Base-by-base conservation (phyloP, 2,888 invertebrate species). In the Odontocolon sp. region DNA sequence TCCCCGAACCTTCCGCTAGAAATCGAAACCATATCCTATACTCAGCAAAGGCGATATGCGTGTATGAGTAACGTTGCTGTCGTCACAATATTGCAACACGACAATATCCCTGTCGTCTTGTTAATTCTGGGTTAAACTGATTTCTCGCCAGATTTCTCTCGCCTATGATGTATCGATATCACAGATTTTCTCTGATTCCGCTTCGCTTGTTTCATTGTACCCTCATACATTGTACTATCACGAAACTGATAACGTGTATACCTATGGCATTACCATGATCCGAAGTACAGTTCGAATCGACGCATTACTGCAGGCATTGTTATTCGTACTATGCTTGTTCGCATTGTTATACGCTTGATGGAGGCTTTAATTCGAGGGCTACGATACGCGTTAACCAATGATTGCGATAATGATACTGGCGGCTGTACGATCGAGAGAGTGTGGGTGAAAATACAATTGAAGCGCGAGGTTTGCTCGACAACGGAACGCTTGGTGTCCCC, bases 101-200 rank as follows among this genome's bases (percentile, higher is more conserved):
- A 21, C 47, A 64, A 47, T 50, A 56, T 57, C 16, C 56, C 16
- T 57, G 38, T 57, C 57, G 47, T 57, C 36, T 38, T 11, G 33
- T 38, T 57, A 18, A 70, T n/a, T 63, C 70, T 33, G 42, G 54
- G 33, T 63, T 42, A 21, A 70, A 33, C 63, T 54, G 70, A 70
- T 70, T 70, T 70, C 70, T 70, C 70, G 28, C 8, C 23, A 54
- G 61, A 70, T 52, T 54, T 70, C 61, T 42, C 36, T 54, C 70
- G 14, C n/a, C 31, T 45, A 33, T 23, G 38, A 38, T 18, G 33
- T 45, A 45, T 9, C 9, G 18, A 45, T 45, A 45, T 18, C 18
- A 18, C 21, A 45, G 23, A 45, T 45, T n/a, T n/a, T n/a, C n/a
- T n/a, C n/a, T n/a, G n/a, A n/a, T n/a, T n/a, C n/a, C n/a, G n/a